Base-by-base conservation (phyloP, 2,797 vertebrate genomes). In the Coregonus sp. region DNA sequence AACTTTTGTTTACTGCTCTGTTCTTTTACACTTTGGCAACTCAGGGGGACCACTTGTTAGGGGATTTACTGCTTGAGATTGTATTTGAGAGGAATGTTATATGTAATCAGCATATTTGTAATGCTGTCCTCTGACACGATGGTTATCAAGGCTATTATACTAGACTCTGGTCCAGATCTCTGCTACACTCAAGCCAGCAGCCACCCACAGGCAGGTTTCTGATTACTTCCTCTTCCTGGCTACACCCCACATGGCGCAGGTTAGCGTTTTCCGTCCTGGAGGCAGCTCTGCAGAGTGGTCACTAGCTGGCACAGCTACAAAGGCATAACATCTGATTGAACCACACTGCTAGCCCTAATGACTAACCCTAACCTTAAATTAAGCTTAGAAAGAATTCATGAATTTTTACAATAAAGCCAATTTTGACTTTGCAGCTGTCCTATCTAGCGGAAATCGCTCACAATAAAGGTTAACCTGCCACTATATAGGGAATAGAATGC, bases 41-140 rank as follows among this genome's bases (percentile, higher is more conserved):
- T 97, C 95, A 2, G 95, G 95, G 29, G 95, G 95, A n/a, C 95
- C 95, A 0, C 90, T 96, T 77, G 94, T 96, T 81, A 95, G 94
- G 82, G 75, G 71, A 82, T 86, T 84, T 81, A 72, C 72, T 40
- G 59, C 78, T 20, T 25, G 68, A 47, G 63, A 40, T 76, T 15
- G 47, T 14, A 18, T 79, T 18, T 80, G 76, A 50, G 75, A 63
- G 63, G 70, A 78, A 77, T 77, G 81, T 37, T 72, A 47, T 63
- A 63, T 25, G 54, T 1, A 18, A 84, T 87, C 81, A 82, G 70
- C 78, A 83, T 82, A 75, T 82, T 77, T 77, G 67, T 81, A 78
- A 40, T 65, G 69, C 20, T 47, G 74, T 25, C 25, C 25, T 25
- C 25, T 25, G 25, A 25, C 25, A 25, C 25, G 25, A 25, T 25